Evolutionary conservation across 1,140 invertebrate species (phyloP).

Genomic region (Colletes latitarsis): DNA sequence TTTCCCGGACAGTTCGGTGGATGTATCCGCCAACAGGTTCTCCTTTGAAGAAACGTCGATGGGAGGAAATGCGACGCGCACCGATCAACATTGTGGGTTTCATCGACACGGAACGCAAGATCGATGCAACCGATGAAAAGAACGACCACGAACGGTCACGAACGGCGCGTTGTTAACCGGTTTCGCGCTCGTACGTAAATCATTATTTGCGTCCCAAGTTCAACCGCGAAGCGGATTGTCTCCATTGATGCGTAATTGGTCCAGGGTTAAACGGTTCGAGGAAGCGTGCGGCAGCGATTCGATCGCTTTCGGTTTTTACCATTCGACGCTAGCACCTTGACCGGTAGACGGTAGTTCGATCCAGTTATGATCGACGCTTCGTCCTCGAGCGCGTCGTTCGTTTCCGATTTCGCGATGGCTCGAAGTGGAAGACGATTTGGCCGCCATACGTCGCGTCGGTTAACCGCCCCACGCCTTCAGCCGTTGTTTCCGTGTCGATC

Average conservation of each 20-base stretch:
- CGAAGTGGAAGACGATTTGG: neutral
- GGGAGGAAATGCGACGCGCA: too few relatives aligned
- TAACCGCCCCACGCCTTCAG: neutral
- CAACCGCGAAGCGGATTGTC: conserved; percentile 23
- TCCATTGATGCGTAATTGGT: conserved; percentile 50
- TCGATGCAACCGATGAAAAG: conserved; percentile 2
- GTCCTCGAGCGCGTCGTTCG: conserved; percentile 2
- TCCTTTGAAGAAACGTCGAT: neutral
- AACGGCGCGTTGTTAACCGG: conserved; percentile 27
- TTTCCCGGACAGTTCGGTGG: too few relatives aligned
- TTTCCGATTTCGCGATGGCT: neutral
- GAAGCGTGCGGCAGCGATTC: conserved; percentile 58
- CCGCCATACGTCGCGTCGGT: too few relatives aligned
- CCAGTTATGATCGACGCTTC: conserved; percentile 33
- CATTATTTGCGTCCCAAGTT: conserved; percentile 26
- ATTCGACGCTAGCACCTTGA: neutral
- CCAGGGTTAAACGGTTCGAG: conserved; percentile 57
- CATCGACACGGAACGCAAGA: neutral
- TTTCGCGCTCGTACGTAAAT: conserved; percentile 21
- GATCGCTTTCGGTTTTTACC: conserved; percentile 56
- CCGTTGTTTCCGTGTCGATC: conserved; percentile 16
- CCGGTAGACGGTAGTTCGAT: conserved; percentile 16
- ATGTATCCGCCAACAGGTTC: neutral
- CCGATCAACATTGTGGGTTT: neutral
- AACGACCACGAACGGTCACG: neutral